Evolutionary conservation across 2,888 invertebrate species (phyloP), one percentile per base, ranked within the genome.

Genomic region (Auanema sp.): DNA sequence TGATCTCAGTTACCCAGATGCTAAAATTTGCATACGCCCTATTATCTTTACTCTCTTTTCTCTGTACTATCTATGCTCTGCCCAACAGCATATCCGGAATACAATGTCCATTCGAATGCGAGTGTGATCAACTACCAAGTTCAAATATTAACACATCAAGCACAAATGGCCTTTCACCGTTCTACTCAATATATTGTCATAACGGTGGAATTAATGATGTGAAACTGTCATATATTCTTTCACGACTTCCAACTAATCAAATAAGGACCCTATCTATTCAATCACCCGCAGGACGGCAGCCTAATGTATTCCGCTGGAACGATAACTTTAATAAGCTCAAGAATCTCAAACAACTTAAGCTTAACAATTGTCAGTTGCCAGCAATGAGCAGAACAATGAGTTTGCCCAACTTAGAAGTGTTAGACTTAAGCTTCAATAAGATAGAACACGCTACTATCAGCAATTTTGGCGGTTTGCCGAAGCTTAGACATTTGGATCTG

Each of bases 401-500:
- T 12, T 64, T 81, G 18, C 74, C 70, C 1, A 70, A 73, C 16
- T 70, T 85, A 23, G 75, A 75, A 43, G 65, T 72, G 21, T 65
- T 83, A 44, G 73, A 79, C 51, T 70, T 83, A 33, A 57, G 65
- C 33, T 56, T 59, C 25, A 83, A 83, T 60, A 50, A 56, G 33
- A 72, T 72, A 49, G 78, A 76, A 50, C 73, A 73, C 43, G 71
- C 78, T 18, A 75, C 80, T 24, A 73, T 80, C 65, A 72, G 75
- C 60, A 75, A 80, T 25, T 83, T 83, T 59, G 72, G 72, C 8
- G 79, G 79, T 18, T 61, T 80, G 66, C 75, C 85, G 0, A 87
- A 87, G 65, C 83, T 89, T 58, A 85, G 87, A 75, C 72, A 86
- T 0, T 76, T 90, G 49, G 88, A 89, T 80, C 84, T 90, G 50